These are phyloP conservation scores for Drosophila miranda DNA, from an alignment of 1,140 invertebrate genomes.

Conservation along the genomic window DNA sequence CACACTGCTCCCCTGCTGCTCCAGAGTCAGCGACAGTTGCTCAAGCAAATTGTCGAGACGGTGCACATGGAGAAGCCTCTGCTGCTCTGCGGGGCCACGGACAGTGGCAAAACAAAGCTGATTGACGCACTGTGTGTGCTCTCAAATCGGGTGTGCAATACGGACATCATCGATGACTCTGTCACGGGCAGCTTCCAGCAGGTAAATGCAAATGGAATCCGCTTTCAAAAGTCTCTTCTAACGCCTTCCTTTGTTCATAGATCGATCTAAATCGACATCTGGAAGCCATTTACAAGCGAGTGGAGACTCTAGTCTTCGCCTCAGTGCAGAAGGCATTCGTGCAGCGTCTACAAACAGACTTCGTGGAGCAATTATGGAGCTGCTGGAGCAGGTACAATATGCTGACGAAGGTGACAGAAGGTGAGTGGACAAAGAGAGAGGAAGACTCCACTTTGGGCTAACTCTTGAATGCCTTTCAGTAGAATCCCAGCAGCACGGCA, in stretches of 20 bases:
- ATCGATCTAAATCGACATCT: slow-evolving; percentile 88
- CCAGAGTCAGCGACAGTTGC: slow-evolving; percentile 58
- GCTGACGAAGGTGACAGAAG: slow-evolving; percentile 44
- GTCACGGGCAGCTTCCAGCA: slow-evolving; percentile 82
- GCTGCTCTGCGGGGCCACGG: slow-evolving; percentile 72
- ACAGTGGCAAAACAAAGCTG: slow-evolving; percentile 80
- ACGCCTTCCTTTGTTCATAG: slow-evolving; percentile 65
- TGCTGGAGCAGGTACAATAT: slow-evolving; percentile 72
- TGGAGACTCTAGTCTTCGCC: slow-evolving; percentile 80
- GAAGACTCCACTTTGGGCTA: neutral
- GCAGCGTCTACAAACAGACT: slow-evolving; percentile 25
- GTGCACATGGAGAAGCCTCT: slow-evolving; percentile 78
- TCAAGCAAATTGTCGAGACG: slow-evolving; percentile 77
- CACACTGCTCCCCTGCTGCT: slow-evolving; percentile 59
- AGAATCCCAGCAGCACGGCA: slow-evolving; percentile 40
- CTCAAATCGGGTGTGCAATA: slow-evolving; percentile 70
- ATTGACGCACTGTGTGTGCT: slow-evolving; percentile 73
- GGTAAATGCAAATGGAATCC: slow-evolving; percentile 32
- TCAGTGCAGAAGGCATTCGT: slow-evolving; percentile 75
- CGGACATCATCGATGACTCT: slow-evolving; percentile 80
- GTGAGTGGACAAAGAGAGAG: slow-evolving; percentile 25
- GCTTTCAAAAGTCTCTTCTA: too few relatives aligned
- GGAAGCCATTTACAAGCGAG: slow-evolving; percentile 84
- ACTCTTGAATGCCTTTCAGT: slow-evolving; percentile 4
- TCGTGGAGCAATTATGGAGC: slow-evolving; percentile 48